Conservation (phyloP, 2,113 vertebrate genomes). For the Gobius niger region DNA sequence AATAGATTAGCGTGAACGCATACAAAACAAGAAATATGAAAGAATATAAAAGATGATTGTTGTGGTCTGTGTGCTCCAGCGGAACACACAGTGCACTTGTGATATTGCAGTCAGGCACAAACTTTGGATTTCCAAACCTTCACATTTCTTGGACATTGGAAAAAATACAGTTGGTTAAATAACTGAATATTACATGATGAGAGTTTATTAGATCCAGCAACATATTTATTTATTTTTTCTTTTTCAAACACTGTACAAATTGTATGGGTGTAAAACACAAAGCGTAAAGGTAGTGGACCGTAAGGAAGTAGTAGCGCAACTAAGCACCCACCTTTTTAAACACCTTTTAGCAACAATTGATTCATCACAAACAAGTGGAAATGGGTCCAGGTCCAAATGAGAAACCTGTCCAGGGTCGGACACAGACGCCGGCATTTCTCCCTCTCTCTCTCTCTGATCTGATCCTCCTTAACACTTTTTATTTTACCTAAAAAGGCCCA, state of each 20-base stretch:
- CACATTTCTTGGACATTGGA: not conserved
- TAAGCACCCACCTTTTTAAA: no score
- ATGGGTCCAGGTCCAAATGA: no score
- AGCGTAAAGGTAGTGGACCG: no score
- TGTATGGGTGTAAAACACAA: not conserved
- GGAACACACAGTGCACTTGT: constrained; percentile 4
- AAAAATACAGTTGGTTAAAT: not conserved
- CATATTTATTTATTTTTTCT: not conserved
- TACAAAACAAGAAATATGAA: constrained; percentile 9
- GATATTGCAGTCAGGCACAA: constrained; percentile 2
- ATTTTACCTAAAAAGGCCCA: no score
- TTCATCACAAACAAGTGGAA: no score
- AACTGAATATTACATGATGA: not conserved
- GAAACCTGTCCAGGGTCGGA: no score
- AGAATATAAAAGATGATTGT: constrained; percentile 1
- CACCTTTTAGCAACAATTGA: no score
- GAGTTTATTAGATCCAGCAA: not conserved
- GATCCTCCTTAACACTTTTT: no score
- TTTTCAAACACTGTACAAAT: not conserved
- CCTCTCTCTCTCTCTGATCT: no score
- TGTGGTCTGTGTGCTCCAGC: not conserved
- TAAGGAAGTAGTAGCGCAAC: no score
- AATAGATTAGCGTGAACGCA: constrained; percentile 9
- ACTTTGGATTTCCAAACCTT: constrained; percentile 1
- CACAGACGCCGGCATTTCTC: no score